phyloP scores from a whole-genome alignment of 2,888 invertebrate species.

The Scaptomyza reducta region DNA sequence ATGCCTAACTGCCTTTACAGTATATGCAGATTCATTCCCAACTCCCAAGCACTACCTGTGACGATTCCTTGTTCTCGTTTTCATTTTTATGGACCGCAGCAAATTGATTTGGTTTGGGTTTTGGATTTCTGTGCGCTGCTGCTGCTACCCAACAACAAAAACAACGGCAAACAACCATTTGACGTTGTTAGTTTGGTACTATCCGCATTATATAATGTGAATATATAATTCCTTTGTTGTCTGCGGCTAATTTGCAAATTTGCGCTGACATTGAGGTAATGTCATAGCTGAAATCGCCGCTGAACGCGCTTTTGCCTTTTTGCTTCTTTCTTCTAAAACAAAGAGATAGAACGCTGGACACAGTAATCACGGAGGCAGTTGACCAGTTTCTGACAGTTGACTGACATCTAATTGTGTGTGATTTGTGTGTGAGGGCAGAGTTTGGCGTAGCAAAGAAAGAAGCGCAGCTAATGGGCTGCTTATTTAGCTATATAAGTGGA shows the following conservation, averaged over 20 bases:
- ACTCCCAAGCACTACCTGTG: slow-evolving; percentile 24
- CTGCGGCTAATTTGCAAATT: slow-evolving; percentile 70
- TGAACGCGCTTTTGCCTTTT: background rate
- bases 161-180: slow-evolving; percentile 31
- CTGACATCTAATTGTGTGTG: slow-evolving; percentile 67
- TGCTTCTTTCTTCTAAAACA: slow-evolving; percentile 2
- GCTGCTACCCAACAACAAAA: background rate
- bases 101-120: slow-evolving; percentile 66
- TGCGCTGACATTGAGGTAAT: slow-evolving; percentile 70
- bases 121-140: slow-evolving; percentile 28
- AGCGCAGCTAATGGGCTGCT: slow-evolving; percentile 46
- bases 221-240: slow-evolving; percentile 76
- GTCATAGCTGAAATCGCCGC: slow-evolving; percentile 57
- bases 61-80: slow-evolving; percentile 60
- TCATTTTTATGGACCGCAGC: slow-evolving; percentile 55
- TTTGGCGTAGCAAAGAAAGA: slow-evolving; percentile 29
- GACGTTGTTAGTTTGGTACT: slow-evolving; percentile 44
- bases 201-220: slow-evolving; percentile 65
- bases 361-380: slow-evolving; percentile 33
- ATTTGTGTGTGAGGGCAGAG: slow-evolving; percentile 32
- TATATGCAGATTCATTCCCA: slow-evolving; percentile 27
- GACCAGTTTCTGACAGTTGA: slow-evolving; percentile 45
- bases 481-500: slow-evolving; percentile 40
- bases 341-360: background rate
- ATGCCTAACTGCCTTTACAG: background rate